Percentiles rank a stretch among this genome's conserved stretches.
phyloP scores from a whole-genome alignment of 2,888 invertebrate genomes.

The Terebella lapidaria region DNA sequence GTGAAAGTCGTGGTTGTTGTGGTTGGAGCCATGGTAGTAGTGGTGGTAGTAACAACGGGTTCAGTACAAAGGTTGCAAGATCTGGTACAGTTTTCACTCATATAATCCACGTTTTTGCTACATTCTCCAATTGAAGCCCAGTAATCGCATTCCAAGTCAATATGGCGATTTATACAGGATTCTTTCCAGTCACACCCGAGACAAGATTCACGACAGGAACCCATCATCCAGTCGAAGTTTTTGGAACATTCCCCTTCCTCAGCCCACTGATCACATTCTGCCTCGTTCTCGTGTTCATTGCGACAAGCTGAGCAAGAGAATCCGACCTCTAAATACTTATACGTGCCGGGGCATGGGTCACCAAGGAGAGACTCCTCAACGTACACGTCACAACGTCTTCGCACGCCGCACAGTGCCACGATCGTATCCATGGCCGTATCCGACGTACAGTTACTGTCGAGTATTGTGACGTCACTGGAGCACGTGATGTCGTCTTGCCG shows the following conservation, averaged over 20 bases:
- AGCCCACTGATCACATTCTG: constrained; percentile 19
- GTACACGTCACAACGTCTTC: not conserved
- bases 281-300: constrained; percentile 7
- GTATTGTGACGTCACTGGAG: not conserved
- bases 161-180: not conserved
- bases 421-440: not conserved
- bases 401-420: not conserved
- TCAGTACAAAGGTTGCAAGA: constrained; percentile 29
- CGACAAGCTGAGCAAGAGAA: constrained; percentile 11
- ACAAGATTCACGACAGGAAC: constrained; percentile 8
- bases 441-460: constrained; percentile 2
- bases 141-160: not conserved
- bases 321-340: constrained; percentile 12
- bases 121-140: constrained; percentile 17
- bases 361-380: not conserved
- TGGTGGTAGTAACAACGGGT: no score
- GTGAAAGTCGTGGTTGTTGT: no score
- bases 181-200: not conserved
- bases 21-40: no score
- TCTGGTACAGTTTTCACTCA: constrained; percentile 28
- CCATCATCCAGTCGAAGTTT: constrained; percentile 20
- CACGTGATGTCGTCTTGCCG: not conserved
- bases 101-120: constrained; percentile 25
- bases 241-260: constrained; percentile 12
- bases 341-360: constrained; percentile 11